Conservation (phyloP, 2,888 invertebrate species). For the Thereva nobilitata region DNA sequence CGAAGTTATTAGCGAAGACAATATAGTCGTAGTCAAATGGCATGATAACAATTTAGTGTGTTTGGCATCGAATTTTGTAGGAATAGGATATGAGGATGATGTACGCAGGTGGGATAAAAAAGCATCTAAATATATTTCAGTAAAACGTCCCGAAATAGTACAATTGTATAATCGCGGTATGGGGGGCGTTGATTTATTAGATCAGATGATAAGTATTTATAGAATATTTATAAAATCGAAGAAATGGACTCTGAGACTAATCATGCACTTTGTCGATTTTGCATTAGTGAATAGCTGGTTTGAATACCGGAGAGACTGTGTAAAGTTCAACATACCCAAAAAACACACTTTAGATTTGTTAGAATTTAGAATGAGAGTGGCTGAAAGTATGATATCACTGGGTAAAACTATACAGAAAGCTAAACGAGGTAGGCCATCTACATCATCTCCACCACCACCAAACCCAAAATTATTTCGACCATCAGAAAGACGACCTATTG, state of each 20-base stretch:
- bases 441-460: background rate
- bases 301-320: background rate
- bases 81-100: background rate
- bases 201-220: background rate
- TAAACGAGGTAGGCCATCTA: background rate
- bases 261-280: background rate
- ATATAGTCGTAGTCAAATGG: background rate
- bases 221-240: background rate
- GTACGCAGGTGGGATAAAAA: background rate
- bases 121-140: background rate
- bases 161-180: background rate
- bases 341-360: background rate
- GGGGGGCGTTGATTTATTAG: conserved; percentile 1
- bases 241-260: conserved; percentile 1
- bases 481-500: background rate
- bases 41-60: conserved; percentile 2
- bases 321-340: background rate
- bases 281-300: conserved; percentile 1
- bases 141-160: background rate
- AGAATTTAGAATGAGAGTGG: conserved; percentile 2
- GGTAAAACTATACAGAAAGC: background rate
- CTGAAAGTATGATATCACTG: background rate
- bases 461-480: background rate
- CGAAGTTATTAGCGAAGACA: background rate
- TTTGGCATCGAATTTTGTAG: background rate